These are phyloP conservation scores for Falco peregrinus DNA, from an alignment of 2,797 vertebrate species.

Conservation along the genomic window DNA sequence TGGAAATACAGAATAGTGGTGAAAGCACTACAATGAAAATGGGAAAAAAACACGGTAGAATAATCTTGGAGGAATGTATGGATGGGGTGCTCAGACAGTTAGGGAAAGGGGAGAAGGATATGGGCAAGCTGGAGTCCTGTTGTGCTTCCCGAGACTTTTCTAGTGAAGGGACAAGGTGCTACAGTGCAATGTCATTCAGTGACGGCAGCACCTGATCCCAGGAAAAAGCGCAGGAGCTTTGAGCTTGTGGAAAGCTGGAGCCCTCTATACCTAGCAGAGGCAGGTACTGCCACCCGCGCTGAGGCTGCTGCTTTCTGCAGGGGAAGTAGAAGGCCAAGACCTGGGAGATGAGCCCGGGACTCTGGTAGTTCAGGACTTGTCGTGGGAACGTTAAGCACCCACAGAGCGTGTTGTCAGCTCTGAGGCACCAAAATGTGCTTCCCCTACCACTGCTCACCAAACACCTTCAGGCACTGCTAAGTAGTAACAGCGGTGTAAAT, in stretches of 20 bases:
- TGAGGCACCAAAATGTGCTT: neutral
- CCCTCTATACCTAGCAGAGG: neutral
- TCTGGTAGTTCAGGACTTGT: neutral
- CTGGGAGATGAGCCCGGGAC: neutral
- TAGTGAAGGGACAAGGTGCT: neutral
- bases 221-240: neutral
- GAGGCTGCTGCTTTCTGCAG: neutral
- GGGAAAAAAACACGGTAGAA: neutral
- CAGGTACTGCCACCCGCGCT: neutral
- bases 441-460: neutral
- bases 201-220: neutral
- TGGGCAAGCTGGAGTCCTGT: neutral
- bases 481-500: neutral
- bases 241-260: neutral
- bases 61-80: neutral
- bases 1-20: neutral
- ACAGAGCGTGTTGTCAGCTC: neutral
- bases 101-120: neutral
- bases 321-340: too few species aligned
- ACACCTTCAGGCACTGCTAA: neutral
- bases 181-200: neutral
- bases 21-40: neutral
- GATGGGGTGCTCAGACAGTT: neutral
- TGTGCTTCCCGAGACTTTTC: neutral
- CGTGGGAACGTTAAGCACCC: rapidly evolving